A percentile compares a stretch with the other conserved stretches of the same genome.
These are phyloP conservation scores for Alexandromys oeconomus DNA, from an alignment of 2,797 vertebrate genomes.

Conservation along the genomic window DNA sequence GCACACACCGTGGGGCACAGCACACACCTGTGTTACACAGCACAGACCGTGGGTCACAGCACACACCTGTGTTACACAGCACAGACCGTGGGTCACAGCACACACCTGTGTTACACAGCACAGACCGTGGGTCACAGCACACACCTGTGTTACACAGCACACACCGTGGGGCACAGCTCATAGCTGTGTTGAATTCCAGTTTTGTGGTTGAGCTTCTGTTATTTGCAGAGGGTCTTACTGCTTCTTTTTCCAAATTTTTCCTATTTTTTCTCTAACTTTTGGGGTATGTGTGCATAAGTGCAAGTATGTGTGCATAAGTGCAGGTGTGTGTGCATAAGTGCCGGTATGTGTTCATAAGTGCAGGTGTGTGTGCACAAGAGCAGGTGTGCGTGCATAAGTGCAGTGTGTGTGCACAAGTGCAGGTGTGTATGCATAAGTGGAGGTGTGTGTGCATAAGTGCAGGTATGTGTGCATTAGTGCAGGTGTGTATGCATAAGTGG, in stretches of 20 bases:
- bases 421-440: too few relatives aligned
- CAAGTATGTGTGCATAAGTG: too few relatives aligned
- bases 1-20: background rate
- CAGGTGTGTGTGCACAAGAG: too few relatives aligned
- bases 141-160: background rate
- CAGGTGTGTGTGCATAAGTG: too few relatives aligned
- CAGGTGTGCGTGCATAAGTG: too few relatives aligned
- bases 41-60: background rate
- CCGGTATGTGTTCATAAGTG: too few relatives aligned
- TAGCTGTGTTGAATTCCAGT: too few relatives aligned
- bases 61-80: background rate
- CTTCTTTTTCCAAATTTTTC: background rate
- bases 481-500: too few relatives aligned
- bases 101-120: background rate
- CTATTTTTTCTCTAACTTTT: background rate
- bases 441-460: too few relatives aligned
- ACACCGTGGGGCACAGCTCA: background rate
- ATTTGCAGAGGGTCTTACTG: background rate
- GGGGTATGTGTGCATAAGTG: too few relatives aligned
- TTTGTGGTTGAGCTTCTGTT: background rate
- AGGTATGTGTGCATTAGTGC: too few relatives aligned
- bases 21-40: background rate
- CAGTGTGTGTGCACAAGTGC: too few relatives aligned
- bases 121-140: background rate
- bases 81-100: background rate